phyloP scores from a whole-genome alignment of 2,113 vertebrate species.

The Coregonus clupeaformis region DNA sequence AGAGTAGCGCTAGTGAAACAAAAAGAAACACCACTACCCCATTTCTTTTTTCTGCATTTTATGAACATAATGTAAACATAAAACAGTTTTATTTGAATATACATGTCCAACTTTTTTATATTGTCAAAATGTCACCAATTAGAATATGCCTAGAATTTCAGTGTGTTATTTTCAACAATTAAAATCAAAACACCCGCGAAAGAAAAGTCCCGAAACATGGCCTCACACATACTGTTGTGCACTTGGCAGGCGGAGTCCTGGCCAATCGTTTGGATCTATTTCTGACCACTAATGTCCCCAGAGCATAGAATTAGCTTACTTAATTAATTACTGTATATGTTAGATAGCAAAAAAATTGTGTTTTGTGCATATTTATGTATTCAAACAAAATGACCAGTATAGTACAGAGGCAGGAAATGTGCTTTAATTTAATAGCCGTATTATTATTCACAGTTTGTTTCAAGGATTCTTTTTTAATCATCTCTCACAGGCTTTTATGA shows the following conservation, averaged over 20 bases:
- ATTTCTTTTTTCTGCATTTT: too few relatives aligned
- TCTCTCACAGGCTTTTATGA: conserved; percentile 38
- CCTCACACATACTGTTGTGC: conserved; percentile 16
- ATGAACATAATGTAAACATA: too few relatives aligned
- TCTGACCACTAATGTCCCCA: conserved; percentile 41
- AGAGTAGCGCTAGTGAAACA: too few relatives aligned
- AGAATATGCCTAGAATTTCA: too few relatives aligned
- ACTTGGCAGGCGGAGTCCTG: conserved; percentile 22
- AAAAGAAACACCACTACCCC: too few relatives aligned
- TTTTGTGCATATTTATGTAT: background rate
- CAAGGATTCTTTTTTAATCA: conserved; percentile 58
- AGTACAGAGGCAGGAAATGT: conserved; percentile 66
- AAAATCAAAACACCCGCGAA: too few relatives aligned
- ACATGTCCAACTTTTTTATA: too few relatives aligned
- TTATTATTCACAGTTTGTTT: conserved; percentile 60
- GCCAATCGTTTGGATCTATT: conserved; percentile 41
- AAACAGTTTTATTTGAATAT: too few relatives aligned
- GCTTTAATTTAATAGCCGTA: conserved; percentile 46
- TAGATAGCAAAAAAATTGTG: conserved; percentile 32
- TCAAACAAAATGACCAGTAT: background rate
- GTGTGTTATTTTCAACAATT: too few relatives aligned
- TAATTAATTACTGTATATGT: conserved; percentile 52
- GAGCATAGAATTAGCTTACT: conserved; percentile 54
- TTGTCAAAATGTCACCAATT: too few relatives aligned
- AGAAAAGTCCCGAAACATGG: conserved; percentile 7